A percentile compares a stretch with the other conserved stretches of the same genome.
Evolutionary conservation across 2,888 invertebrate species (phyloP).

Genomic region (Phasia obesa): DNA sequence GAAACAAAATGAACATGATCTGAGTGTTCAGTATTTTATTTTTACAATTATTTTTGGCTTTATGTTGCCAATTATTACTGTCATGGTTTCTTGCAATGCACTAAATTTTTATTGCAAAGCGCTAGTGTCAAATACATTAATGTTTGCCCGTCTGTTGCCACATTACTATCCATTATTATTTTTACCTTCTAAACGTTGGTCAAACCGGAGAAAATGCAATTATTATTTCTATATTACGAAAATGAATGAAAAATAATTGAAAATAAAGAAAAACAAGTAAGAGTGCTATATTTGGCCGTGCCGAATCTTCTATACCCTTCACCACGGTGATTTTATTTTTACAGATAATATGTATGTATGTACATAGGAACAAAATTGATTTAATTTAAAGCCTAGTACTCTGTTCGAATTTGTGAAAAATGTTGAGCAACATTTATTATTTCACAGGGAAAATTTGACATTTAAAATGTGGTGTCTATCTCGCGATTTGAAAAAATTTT

Average conservation of each 20-base stretch:
- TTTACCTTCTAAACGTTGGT: neutral
- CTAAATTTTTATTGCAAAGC: slow-evolving; percentile 54
- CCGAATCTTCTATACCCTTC: no score
- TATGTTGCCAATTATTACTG: slow-evolving; percentile 67
- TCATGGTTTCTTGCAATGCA: slow-evolving; percentile 66
- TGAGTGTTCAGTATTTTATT: slow-evolving; percentile 29
- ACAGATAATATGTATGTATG: no score
- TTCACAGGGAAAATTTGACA: no score
- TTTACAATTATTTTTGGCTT: slow-evolving; percentile 45
- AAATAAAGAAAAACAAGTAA: neutral
- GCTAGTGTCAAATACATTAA: slow-evolving; percentile 65
- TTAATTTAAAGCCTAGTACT: no score
- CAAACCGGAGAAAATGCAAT: slow-evolving; percentile 1
- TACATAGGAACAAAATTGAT: no score
- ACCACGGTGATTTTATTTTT: no score
- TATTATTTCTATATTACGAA: slow-evolving; percentile 32
- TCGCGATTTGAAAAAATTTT: no score
- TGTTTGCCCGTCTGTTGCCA: slow-evolving; percentile 7
- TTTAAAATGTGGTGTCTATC: no score
- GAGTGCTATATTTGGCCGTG: no score
- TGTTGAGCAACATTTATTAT: no score
- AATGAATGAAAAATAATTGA: slow-evolving; percentile 3
- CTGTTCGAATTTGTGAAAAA: no score
- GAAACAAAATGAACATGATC: slow-evolving; percentile 37
- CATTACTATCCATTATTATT: no score